A percentile compares a stretch with the other conserved stretches of the same genome.
phyloP scores from a whole-genome alignment of 1,140 invertebrate genomes.

The Zaprionus ghesquierei region DNA sequence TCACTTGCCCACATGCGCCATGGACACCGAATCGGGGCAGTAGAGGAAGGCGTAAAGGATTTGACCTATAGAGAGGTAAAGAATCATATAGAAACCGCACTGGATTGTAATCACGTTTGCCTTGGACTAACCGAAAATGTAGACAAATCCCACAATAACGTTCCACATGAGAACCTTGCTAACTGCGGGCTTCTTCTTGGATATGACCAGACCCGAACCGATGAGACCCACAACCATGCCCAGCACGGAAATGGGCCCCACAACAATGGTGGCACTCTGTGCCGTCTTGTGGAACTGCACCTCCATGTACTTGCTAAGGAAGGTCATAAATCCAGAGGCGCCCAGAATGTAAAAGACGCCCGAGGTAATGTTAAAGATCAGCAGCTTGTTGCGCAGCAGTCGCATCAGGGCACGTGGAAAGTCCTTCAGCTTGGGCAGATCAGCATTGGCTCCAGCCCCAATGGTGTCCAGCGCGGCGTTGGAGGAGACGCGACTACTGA shows the following conservation, averaged over 20 bases:
- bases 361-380: constrained; percentile 85
- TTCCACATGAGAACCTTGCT: constrained; percentile 86
- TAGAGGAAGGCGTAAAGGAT: constrained; percentile 85
- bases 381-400: constrained; percentile 85
- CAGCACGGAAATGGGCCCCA: constrained; percentile 85
- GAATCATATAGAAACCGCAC: neutral
- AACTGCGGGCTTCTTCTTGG: constrained; percentile 86
- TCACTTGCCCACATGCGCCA: constrained; percentile 58
- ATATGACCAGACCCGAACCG: constrained; percentile 85
- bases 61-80: constrained; percentile 72
- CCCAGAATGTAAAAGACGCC: constrained; percentile 87
- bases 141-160: constrained; percentile 85
- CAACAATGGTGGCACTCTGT: constrained; percentile 85
- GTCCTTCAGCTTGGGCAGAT: constrained; percentile 81
- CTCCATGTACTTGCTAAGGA: constrained; percentile 89
- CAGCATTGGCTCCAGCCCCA: constrained; percentile 51
- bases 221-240: constrained; percentile 87
- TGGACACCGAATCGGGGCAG: constrained; percentile 82
- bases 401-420: constrained; percentile 85
- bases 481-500: constrained; percentile 68
- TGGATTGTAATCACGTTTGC: constrained; percentile 81
- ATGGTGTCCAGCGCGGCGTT: constrained; percentile 66
- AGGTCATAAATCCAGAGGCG: constrained; percentile 87
- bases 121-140: constrained; percentile 83
- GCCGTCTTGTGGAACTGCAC: constrained; percentile 87